These are phyloP conservation scores for Atlantisia rogersi DNA, from an alignment of 2,113 vertebrate species.

Conservation along the genomic window DNA sequence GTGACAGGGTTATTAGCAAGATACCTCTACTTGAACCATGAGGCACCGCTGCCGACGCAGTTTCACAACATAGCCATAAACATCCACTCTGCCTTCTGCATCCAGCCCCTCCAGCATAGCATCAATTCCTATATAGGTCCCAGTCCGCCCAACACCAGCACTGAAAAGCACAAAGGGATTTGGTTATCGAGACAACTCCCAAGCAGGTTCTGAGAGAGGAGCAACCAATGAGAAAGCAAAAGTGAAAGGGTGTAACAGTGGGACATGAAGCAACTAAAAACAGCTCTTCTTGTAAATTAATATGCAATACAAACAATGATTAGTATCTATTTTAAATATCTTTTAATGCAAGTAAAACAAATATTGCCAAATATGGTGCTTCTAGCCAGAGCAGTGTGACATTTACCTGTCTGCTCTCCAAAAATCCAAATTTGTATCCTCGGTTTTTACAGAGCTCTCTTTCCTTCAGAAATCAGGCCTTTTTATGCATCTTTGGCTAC, in stretches of 20 bases:
- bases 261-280: neutral
- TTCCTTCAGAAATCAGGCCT: neutral
- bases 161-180: slow-evolving; percentile 56
- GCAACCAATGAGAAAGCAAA: neutral
- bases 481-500: neutral
- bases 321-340: neutral
- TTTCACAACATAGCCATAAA: slow-evolving; percentile 91
- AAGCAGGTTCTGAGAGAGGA: neutral
- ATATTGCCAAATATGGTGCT: neutral
- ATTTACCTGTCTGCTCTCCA: neutral
- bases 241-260: neutral
- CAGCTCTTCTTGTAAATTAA: neutral
- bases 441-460: neutral
- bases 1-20: neutral
- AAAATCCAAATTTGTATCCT: neutral
- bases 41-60: slow-evolving; percentile 92
- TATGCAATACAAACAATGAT: neutral
- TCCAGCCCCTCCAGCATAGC: slow-evolving; percentile 96
- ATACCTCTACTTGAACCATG: slow-evolving; percentile 99
- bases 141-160: slow-evolving; percentile 93
- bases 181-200: neutral
- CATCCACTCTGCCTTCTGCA: slow-evolving; percentile 87
- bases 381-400: neutral
- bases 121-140: slow-evolving; percentile 94
- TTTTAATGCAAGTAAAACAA: neutral